Conservation (phyloP, 2,888 invertebrate genomes). For the Sipha maydis region DNA sequence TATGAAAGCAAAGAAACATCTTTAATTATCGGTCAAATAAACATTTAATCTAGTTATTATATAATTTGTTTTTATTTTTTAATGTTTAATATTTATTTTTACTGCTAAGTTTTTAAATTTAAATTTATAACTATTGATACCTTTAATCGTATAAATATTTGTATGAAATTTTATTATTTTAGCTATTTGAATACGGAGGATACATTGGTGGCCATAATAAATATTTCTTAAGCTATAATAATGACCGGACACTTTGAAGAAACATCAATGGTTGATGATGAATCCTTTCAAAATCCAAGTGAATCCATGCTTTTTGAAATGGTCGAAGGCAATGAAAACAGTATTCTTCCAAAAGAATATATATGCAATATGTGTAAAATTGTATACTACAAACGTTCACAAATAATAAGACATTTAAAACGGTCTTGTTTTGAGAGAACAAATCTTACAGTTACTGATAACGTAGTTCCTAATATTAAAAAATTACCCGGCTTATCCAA, state of each 20-base stretch:
- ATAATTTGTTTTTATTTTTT: no score
- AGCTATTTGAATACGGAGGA: constrained; percentile 28
- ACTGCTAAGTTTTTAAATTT: not conserved
- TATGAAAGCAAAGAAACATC: no score
- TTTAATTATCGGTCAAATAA: no score
- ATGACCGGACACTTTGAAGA: not conserved
- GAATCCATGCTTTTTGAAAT: constrained; percentile 35
- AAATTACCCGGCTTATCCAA: constrained; percentile 24
- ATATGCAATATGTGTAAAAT: constrained; percentile 27
- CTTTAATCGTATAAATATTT: not conserved
- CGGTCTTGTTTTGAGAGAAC: not conserved
- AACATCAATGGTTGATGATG: not conserved
- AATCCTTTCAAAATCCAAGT: constrained; percentile 19
- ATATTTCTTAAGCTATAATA: not conserved
- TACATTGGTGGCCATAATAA: constrained; percentile 42
- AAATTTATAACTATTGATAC: not conserved
- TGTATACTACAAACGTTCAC: constrained; percentile 29
- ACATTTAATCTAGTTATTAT: no score
- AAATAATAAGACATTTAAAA: constrained; percentile 44
- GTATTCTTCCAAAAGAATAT: constrained; percentile 30
- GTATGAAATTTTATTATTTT: not conserved
- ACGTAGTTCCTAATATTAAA: constrained; percentile 38
- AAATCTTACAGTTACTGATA: not conserved
- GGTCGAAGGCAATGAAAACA: constrained; percentile 9
- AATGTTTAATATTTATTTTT: not conserved